These are phyloP conservation scores for Emydura subglobosa DNA, from an alignment of 2,113 vertebrate species.

Conservation along the genomic window DNA sequence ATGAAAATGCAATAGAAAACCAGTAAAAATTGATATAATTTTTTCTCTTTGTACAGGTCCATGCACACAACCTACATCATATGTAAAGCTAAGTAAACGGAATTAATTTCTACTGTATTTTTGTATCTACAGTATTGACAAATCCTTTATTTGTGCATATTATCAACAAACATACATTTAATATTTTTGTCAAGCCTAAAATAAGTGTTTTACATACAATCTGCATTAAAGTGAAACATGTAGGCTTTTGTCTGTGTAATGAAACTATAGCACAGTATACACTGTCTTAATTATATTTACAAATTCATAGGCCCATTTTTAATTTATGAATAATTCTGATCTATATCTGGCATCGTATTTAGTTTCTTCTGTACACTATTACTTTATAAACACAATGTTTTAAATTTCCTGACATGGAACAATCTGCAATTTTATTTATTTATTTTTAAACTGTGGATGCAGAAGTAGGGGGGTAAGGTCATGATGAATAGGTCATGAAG, in stretches of 20 bases:
- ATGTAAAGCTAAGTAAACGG: background rate
- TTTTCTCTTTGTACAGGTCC: background rate
- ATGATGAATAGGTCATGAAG: background rate
- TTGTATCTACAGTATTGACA: slow-evolving; percentile 11
- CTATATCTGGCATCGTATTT: background rate
- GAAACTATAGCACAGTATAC: background rate
- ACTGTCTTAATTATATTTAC: background rate
- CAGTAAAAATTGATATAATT: slow-evolving; percentile 5
- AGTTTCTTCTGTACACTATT: background rate
- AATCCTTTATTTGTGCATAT: slow-evolving; percentile 16
- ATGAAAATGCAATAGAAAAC: background rate
- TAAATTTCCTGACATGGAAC: background rate
- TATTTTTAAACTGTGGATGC: background rate
- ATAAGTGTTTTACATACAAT: background rate
- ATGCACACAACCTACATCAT: background rate
- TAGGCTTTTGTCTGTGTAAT: background rate
- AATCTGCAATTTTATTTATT: background rate
- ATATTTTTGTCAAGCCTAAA: slow-evolving; percentile 11
- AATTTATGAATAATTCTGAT: background rate
- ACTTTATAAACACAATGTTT: background rate
- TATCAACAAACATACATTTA: slow-evolving; percentile 5
- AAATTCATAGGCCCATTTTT: background rate
- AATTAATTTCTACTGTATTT: background rate
- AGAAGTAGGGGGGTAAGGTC: background rate
- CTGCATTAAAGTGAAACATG: slow-evolving; percentile 15